Percentiles rank a stretch among this genome's conserved stretches.
These are phyloP conservation scores for Microtus montanus DNA, from an alignment of 2,113 vertebrate species.

Conservation along the genomic window DNA sequence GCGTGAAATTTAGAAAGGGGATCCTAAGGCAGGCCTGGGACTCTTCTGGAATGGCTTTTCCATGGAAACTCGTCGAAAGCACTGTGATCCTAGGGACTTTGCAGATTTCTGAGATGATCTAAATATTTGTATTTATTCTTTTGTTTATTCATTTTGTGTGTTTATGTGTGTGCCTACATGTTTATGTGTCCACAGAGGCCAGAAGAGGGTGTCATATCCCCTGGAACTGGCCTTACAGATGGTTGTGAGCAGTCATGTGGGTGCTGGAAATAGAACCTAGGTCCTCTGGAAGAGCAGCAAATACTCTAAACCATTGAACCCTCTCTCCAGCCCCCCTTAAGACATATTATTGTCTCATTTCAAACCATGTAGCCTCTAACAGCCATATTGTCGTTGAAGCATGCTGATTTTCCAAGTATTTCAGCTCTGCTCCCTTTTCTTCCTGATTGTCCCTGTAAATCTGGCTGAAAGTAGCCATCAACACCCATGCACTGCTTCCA, in stretches of 20 bases:
- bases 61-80: not conserved
- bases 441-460: not conserved
- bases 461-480: not conserved
- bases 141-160: not conserved
- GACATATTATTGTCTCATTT: not conserved
- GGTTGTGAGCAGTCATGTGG: not conserved
- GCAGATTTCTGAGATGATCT: not conserved
- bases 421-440: too few relatives aligned
- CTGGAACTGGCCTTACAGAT: not conserved
- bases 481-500: too few relatives aligned
- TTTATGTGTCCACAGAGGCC: not conserved
- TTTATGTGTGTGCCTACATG: not conserved
- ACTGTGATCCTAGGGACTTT: not conserved
- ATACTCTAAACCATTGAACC: not conserved
- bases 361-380: too few relatives aligned
- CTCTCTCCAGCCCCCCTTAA: not conserved
- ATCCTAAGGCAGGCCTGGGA: too few relatives aligned
- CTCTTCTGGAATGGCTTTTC: not conserved
- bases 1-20: too few relatives aligned
- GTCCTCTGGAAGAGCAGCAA: not conserved
- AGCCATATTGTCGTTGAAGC: too few relatives aligned
- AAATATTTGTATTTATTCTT: not conserved
- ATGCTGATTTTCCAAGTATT: not conserved
- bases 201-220: not conserved
- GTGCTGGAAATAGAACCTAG: not conserved